Base-by-base conservation (phyloP, 2,113 vertebrate genomes). In the Turdus rufiventris region DNA sequence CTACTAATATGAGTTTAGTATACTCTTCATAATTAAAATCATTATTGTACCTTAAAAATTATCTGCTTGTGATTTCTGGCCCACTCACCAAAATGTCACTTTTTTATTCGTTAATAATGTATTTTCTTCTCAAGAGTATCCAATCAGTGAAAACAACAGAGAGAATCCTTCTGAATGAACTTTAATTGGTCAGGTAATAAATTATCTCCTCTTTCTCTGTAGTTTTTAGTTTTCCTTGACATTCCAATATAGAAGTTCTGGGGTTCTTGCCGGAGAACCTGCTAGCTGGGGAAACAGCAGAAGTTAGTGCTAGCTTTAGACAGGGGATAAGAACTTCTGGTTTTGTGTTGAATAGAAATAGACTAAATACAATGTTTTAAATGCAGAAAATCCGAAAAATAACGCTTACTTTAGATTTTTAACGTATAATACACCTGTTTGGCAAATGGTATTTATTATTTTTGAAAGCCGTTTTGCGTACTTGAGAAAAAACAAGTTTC, bases 1-100 rank as follows among this genome's bases (percentile, higher is more conserved):
- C 40, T 82, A 57, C 28, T 63, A 68, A 42, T n/a, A 60, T 36
- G 54, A 38, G 31, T 74, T 81, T 74, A 61, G 40, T 53, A 29
- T 74, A 33, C 28, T 67, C 16, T 53, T 88, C 34, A 34, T 70
- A 25, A 74, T 43, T 73, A 9, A 7, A 58, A 77, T 45, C 3
- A 56, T 88, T 89, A 40, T 62, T 87, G 73, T 95, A 84, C 84
- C 80, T 93, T 95, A 89, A 74, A 74, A 92, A 78, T 13, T 45
- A 33, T 51, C 75, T 76, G 28, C 31, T 86, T 91, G 16, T 12
- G 20, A 36, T 85, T 89, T 89, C 20, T 91, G 21, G 43, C 19
- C 53, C 26, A 34, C 38, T 90, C 56, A 67, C 18, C 20, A 56
- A 74, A 86, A 85, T 10, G 7, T 61, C 13, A 14, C 9, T 53